Evolutionary conservation across 2,888 invertebrate genomes (phyloP), one percentile per base, ranked within the genome.

Genomic region (Drosophila greeni): DNA sequence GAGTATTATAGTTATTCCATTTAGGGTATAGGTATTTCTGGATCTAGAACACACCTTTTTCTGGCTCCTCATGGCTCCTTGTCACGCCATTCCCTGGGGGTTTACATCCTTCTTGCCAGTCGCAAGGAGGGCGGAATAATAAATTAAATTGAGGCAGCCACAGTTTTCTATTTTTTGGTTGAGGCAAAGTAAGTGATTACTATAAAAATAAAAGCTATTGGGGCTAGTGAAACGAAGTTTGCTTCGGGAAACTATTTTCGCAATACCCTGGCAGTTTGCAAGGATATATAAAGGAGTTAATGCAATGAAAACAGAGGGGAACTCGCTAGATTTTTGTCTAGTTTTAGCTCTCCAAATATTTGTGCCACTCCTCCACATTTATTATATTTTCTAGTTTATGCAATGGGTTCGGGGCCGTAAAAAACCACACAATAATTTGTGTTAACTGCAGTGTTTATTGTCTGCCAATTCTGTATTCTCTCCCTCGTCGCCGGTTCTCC

Each of bases 1-100:
- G 18, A 31, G 29, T 49, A 45, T 43, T 45, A 31, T 45, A 45
- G 40, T 39, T 29, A 45, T 45, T 59, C 20, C 57, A 29, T 33
- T 37, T 31, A 11, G 7, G 24, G 33, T 31, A 26, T 20, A 37
- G 31, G 11, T 53, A 33, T 57, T 57, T 56, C 2, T 18, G 11
- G 9, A 20, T 36, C 20, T 20, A 14, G 29, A 16, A 23, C 57
- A 51, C 39, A 16, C 57, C 66, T 23, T 39, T 39, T 56, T 23
- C 23, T 12, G 11, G 40, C 4, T 23, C 8, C 14, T 29, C 24
- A 66, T 52, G 16, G 45, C 51, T n/a, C 9, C 34, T 40, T 47
- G 67, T 39, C 66, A 66, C 57, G 66, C 43, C n/a, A 66, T 12
- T 54, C 45, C 31, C 2, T 8, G 2, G 33, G 42, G 49, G 12